Evolutionary conservation across 2,797 vertebrate genomes (phyloP).

Genomic region (Pseudocheirus occidentalis): DNA sequence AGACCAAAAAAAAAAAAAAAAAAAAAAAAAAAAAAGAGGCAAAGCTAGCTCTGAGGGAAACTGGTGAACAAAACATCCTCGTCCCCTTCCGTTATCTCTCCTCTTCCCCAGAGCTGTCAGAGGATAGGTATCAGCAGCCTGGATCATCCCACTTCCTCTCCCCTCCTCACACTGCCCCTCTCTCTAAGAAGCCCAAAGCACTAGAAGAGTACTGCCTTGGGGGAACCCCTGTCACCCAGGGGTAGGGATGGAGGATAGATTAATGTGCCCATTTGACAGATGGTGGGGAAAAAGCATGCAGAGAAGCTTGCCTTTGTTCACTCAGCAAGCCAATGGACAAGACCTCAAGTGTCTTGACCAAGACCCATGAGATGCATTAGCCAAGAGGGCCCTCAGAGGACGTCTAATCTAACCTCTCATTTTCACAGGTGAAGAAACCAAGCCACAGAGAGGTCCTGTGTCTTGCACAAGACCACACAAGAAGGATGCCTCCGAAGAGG

Average conservation of each 20-base stretch:
- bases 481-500: neutral
- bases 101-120: neutral
- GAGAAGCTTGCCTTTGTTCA: neutral
- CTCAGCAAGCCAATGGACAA: neutral
- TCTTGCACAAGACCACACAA: neutral
- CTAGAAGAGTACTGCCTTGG: accelerated
- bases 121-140: neutral
- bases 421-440: neutral
- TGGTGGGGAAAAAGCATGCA: neutral
- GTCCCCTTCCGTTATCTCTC: neutral
- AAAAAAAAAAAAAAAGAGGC: neutral
- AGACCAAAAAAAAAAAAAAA: no score
- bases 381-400: no score
- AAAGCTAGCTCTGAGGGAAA: neutral
- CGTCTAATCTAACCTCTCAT: no score
- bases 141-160: neutral
- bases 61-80: neutral
- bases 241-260: neutral
- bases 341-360: neutral
- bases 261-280: neutral
- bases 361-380: neutral
- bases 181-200: neutral
- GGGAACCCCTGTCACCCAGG: neutral
- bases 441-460: neutral
- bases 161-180: neutral